Percentiles rank a stretch among this genome's conserved stretches.
Conservation (phyloP, 1,140 invertebrate genomes). For the Stegodyphus dumicola region DNA sequence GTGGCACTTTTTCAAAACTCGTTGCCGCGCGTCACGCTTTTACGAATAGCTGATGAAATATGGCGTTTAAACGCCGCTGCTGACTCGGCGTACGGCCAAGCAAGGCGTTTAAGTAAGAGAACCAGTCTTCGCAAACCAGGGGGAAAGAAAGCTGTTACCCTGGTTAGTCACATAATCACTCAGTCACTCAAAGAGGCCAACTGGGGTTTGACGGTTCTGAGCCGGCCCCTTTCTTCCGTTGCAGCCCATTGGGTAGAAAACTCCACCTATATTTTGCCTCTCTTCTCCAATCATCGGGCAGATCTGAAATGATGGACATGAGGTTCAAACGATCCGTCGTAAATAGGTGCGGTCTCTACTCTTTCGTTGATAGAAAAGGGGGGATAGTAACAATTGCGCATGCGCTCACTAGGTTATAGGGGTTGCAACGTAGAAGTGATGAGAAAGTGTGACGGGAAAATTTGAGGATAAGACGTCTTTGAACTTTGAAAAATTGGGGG, state of each 20-base stretch:
- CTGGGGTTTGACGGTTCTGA: slow-evolving; percentile 49
- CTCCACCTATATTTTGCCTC: not conserved
- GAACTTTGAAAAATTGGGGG: slow-evolving; percentile 59
- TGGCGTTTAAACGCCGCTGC: slow-evolving; percentile 44
- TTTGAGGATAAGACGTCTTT: slow-evolving; percentile 50
- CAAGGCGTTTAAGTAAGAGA: slow-evolving; percentile 1
- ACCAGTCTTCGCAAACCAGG: slow-evolving; percentile 28
- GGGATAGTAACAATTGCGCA: not conserved
- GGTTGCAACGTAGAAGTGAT: not conserved
- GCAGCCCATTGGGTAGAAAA: slow-evolving; percentile 6
- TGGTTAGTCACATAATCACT: slow-evolving; percentile 61
- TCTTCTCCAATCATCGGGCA: not conserved
- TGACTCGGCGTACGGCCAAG: slow-evolving; percentile 33
- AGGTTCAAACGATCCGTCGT: slow-evolving; percentile 2
- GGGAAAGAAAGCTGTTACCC: slow-evolving; percentile 59
- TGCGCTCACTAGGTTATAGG: not conserved
- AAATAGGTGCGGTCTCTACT: not conserved
- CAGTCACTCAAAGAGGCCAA: slow-evolving; percentile 60
- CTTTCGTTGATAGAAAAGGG: not conserved
- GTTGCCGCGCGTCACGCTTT: slow-evolving; percentile 41
- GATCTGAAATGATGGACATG: slow-evolving; percentile 21
- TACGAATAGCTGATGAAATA: slow-evolving; percentile 42
- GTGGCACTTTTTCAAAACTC: slow-evolving; percentile 41
- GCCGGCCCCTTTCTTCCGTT: not conserved
- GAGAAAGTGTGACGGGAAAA: slow-evolving; percentile 14